Conservation (phyloP, 2,113 vertebrate genomes). For the Globicephala melas region DNA sequence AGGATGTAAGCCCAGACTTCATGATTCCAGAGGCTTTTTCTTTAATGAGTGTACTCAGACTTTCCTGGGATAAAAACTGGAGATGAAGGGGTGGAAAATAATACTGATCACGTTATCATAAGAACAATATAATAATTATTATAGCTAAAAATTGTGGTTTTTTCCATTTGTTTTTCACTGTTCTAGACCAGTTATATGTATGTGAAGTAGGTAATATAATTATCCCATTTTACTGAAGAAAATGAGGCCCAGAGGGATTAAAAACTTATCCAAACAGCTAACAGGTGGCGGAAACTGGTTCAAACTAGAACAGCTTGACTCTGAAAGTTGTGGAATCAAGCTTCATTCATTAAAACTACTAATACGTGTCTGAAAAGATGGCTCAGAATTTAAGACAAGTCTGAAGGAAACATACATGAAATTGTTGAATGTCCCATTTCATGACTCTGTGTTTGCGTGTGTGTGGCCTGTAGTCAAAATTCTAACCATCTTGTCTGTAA, state of each 20-base stretch:
- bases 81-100: background rate
- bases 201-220: background rate
- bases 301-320: background rate
- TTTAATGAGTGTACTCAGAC: background rate
- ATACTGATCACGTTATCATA: background rate
- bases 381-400: background rate
- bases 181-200: background rate
- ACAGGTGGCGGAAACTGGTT: background rate
- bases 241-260: background rate
- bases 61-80: background rate
- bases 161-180: background rate
- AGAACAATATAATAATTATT: background rate
- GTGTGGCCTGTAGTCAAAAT: background rate
- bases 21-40: background rate
- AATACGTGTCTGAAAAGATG: background rate
- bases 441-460: background rate
- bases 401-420: background rate
- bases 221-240: background rate
- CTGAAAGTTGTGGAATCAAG: background rate
- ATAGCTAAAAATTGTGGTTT: background rate
- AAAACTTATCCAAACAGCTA: background rate
- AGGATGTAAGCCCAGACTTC: background rate
- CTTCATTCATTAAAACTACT: background rate
- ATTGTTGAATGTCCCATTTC: background rate
- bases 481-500: background rate